Conservation (phyloP, 2,797 vertebrate species). For the Lerista edwardsae region DNA sequence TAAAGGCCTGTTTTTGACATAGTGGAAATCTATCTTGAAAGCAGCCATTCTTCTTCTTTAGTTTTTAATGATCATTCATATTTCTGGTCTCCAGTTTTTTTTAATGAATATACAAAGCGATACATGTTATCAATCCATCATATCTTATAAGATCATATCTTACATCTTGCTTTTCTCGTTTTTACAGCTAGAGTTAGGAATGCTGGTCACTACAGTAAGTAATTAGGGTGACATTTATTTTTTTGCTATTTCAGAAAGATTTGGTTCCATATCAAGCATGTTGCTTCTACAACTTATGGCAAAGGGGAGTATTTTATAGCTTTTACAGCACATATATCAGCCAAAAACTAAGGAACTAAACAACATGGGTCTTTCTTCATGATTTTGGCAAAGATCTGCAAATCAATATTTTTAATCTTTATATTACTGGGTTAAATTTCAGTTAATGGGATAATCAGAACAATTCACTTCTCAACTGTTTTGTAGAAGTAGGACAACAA, state of each 20-base stretch:
- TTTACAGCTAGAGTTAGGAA: neutral
- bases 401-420: neutral
- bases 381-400: neutral
- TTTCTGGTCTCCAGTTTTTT: neutral
- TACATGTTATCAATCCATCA: too few species aligned
- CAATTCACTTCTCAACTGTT: neutral
- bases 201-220: neutral
- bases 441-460: neutral
- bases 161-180: neutral
- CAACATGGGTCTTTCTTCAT: neutral
- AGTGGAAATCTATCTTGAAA: neutral
- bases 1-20: too few species aligned
- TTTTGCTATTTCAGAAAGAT: neutral
- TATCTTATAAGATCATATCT: too few species aligned
- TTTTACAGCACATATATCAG: neutral
- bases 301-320: neutral
- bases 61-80: neutral
- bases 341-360: neutral
- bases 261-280: neutral
- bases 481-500: constrained; percentile 25
- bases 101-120: too few species aligned
- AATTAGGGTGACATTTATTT: neutral
- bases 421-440: neutral
- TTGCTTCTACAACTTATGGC: neutral
- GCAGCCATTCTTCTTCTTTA: neutral